These are phyloP conservation scores for Manduca sexta DNA, from an alignment of 1,140 invertebrate genomes.

Conservation along the genomic window DNA sequence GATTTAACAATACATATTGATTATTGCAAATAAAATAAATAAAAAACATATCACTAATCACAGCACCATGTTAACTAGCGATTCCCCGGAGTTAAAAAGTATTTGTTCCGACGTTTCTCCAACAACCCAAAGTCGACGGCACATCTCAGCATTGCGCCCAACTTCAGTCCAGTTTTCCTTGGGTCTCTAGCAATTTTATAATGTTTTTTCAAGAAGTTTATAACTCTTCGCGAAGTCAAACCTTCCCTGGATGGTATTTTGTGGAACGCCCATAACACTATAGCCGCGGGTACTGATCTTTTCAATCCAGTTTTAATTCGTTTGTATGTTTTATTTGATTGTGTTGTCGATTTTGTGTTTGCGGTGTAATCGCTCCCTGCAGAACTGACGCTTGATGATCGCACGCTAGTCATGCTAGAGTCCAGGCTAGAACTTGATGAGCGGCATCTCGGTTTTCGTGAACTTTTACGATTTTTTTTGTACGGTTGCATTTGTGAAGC, in stretches of 20 bases:
- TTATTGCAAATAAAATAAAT: too few species aligned
- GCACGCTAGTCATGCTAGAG: not conserved
- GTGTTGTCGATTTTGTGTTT: not conserved
- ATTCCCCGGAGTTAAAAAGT: constrained; percentile 13
- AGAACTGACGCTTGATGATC: not conserved
- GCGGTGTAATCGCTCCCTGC: not conserved
- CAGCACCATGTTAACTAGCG: constrained; percentile 1
- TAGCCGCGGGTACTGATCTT: constrained; percentile 33
- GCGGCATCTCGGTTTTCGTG: too few species aligned
- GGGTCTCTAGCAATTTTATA: constrained; percentile 30
- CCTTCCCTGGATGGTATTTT: constrained; percentile 30
- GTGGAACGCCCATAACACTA: constrained; percentile 42
- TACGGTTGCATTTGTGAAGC: not conserved
- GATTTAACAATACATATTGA: too few species aligned
- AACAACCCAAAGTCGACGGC: constrained; percentile 41
- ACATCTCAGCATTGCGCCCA: constrained; percentile 31
- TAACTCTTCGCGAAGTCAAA: constrained; percentile 33
- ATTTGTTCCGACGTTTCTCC: constrained; percentile 30
- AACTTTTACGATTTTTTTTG: not conserved
- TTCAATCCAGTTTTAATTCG: constrained; percentile 23
- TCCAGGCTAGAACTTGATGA: not conserved
- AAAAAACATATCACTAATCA: not conserved
- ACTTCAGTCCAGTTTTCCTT: constrained; percentile 26
- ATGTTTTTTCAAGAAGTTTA: constrained; percentile 34
- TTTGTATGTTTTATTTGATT: constrained; percentile 14